Evolutionary conservation across 2,113 vertebrate genomes (phyloP).

Genomic region (Cephalopholis sonnerati): DNA sequence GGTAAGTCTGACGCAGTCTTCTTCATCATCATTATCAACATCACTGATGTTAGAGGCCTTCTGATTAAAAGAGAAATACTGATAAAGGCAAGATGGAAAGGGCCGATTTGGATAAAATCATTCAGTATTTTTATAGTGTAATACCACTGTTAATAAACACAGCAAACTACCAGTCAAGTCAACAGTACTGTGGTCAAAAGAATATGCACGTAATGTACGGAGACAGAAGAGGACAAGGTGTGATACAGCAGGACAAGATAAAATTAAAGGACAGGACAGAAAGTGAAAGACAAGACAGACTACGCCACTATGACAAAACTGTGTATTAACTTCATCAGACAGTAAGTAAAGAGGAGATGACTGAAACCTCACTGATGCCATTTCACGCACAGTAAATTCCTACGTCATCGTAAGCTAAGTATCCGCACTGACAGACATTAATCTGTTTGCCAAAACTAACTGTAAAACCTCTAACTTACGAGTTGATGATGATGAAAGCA

Average conservation of each 20-base stretch:
- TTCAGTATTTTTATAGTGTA: too few relatives aligned
- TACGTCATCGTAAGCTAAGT: not conserved
- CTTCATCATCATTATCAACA: not conserved
- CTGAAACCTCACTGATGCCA: not conserved
- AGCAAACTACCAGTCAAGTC: not conserved
- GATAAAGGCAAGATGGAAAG: too few relatives aligned
- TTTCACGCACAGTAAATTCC: not conserved
- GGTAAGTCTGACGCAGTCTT: not conserved
- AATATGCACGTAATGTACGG: not conserved
- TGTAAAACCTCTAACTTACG: slow-evolving; percentile 25
- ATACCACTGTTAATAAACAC: too few relatives aligned
- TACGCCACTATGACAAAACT: not conserved
- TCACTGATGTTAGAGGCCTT: not conserved
- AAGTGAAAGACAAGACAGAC: not conserved
- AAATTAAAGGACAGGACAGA: not conserved
- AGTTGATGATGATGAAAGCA: slow-evolving; percentile 11
- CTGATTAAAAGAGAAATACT: not conserved
- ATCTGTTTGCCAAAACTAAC: slow-evolving; percentile 26
- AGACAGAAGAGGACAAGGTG: not conserved
- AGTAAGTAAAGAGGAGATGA: not conserved
- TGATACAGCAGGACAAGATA: not conserved
- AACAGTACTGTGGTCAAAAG: not conserved
- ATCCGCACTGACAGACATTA: not conserved
- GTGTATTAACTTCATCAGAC: not conserved
- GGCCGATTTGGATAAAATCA: too few relatives aligned